These are phyloP conservation scores for Oopsacas minuta DNA, from an alignment of 37 sponge, comb jelly and placozoan species.

Conservation along the genomic window DNA sequence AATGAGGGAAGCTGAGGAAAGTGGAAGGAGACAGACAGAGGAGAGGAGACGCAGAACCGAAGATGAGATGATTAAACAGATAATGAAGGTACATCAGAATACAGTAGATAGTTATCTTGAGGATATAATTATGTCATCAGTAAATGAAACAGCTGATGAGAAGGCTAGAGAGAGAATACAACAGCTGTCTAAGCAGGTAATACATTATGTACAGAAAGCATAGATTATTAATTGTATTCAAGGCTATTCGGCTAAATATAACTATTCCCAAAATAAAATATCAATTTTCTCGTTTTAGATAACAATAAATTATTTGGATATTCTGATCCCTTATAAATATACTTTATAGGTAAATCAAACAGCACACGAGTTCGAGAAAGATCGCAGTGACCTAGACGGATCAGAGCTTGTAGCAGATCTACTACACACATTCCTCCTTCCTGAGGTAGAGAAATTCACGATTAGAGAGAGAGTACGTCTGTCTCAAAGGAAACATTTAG, in stretches of 20 bases:
- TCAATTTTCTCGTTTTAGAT: no score
- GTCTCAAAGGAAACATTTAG: conserved; percentile 43
- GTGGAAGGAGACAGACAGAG: conserved; percentile 81
- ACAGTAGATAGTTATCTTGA: conserved; percentile 89
- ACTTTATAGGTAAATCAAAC: conserved; percentile 71
- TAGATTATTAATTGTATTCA: no score
- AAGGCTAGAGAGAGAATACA: conserved; percentile 74
- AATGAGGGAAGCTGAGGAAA: conserved; percentile 95
- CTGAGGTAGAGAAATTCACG: conserved; percentile 82
- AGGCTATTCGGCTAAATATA: no score
- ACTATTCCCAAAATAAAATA: no score
- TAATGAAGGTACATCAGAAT: conserved; percentile 58
- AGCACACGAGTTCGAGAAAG: conserved; percentile 54
- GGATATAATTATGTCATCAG: conserved; percentile 61
- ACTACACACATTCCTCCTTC: conserved; percentile 85
- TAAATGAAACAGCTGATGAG: conserved; percentile 68
- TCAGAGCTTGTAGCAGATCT: conserved; percentile 80
- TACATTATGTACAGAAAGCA: neutral
- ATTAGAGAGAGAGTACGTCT: conserved; percentile 41
- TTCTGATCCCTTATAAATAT: no score
- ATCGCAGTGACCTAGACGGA: conserved; percentile 37
- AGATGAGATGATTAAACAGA: conserved; percentile 91
- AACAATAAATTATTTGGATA: no score
- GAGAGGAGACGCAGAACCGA: conserved; percentile 70
- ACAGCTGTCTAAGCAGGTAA: conserved; percentile 41